Evolutionary conservation across 2,888 invertebrate species (phyloP).

Genomic region (Diarsia mendica): DNA sequence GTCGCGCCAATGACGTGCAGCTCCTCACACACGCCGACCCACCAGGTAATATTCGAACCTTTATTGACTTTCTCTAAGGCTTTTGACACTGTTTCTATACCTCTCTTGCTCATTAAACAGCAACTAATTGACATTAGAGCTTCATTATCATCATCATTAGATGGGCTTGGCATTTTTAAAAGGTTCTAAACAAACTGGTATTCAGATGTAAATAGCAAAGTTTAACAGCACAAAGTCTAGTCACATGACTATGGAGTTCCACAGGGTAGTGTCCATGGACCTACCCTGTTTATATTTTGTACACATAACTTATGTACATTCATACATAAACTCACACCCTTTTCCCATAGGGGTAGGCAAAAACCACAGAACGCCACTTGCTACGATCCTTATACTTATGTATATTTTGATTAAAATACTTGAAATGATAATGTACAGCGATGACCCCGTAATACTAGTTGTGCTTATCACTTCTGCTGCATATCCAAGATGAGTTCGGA

Average conservation of each 20-base stretch:
- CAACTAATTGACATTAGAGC: neutral
- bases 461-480: neutral
- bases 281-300: neutral
- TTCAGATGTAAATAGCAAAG: neutral
- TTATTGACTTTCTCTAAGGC: neutral
- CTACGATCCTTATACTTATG: too few relatives aligned
- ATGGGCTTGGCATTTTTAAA: neutral
- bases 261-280: neutral
- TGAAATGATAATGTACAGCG: too few relatives aligned
- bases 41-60: slow-evolving; percentile 90
- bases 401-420: too few relatives aligned
- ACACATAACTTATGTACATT: neutral
- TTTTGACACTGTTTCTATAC: neutral
- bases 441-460: neutral
- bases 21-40: slow-evolving; percentile 99
- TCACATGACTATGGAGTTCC: neutral
- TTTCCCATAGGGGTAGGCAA: too few relatives aligned
- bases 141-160: neutral
- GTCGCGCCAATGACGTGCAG: slow-evolving; percentile 97
- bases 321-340: too few relatives aligned
- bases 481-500: neutral
- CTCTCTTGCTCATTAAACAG: neutral
- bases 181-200: neutral
- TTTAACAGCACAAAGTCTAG: neutral
- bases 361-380: too few relatives aligned